Conservation (phyloP, 2,113 vertebrate genomes). For the Gracilinanus agilis region DNA sequence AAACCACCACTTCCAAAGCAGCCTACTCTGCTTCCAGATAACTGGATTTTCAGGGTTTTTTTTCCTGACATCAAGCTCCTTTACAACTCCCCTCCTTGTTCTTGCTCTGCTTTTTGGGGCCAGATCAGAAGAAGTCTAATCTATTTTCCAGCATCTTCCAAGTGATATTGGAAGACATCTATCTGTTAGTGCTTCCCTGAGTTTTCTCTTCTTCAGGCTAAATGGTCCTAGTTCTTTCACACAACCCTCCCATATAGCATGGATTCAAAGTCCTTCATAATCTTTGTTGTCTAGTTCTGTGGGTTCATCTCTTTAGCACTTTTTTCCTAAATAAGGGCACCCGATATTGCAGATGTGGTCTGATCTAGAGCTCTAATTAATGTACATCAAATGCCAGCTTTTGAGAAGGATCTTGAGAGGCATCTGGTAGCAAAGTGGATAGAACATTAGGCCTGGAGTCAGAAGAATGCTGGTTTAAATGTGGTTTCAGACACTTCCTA, state of each 20-base stretch:
- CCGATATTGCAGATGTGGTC: not conserved
- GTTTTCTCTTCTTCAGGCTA: not conserved
- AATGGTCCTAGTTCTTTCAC: not conserved
- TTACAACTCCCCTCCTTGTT: no score
- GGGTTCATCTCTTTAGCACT: not conserved
- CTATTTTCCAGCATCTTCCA: not conserved
- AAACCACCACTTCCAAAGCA: no score
- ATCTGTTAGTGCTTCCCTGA: not conserved
- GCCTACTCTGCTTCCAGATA: no score
- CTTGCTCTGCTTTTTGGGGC: no score
- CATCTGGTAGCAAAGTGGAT: no score
- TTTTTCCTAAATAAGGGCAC: not conserved
- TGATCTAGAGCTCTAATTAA: not conserved
- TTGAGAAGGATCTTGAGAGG: no score
- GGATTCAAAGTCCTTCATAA: not conserved
- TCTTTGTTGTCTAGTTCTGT: not conserved
- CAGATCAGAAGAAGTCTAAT: no score
- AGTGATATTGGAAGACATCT: not conserved
- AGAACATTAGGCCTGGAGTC: no score
- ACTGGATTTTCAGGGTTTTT: no score
- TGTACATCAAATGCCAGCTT: not conserved
- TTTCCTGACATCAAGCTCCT: no score
- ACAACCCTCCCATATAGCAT: not conserved
- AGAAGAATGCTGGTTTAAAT: no score
- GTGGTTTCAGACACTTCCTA: no score